Evolutionary conservation across 1,140 invertebrate species (phyloP).

Genomic region (Anastatus disparis): DNA sequence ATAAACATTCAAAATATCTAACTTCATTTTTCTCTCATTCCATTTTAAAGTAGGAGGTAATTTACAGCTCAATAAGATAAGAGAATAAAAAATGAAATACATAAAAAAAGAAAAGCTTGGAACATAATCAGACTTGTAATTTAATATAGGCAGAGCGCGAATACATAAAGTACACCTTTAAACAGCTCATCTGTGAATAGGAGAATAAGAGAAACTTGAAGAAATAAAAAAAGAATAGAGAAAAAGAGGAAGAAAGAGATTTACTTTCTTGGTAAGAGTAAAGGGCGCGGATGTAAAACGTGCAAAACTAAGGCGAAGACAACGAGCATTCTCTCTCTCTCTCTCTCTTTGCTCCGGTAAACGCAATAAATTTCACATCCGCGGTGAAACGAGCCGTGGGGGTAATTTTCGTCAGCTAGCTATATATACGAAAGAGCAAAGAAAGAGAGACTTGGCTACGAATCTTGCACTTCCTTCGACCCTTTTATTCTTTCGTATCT

Average conservation of each 20-base stretch:
- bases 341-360: conserved; percentile 18
- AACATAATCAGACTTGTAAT: no score
- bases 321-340: background rate
- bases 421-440: no score
- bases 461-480: background rate
- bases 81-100: no score
- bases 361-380: conserved; percentile 49
- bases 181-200: no score
- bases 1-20: no score
- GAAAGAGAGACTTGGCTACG: background rate
- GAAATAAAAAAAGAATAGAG: background rate
- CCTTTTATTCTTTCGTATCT: background rate
- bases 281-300: conserved; percentile 31
- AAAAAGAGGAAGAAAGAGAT: conserved; percentile 18
- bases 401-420: conserved; percentile 34
- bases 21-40: no score
- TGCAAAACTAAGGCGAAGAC: background rate
- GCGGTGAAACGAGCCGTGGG: conserved; percentile 39
- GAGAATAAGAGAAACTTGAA: no score
- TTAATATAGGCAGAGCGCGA: no score
- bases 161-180: no score
- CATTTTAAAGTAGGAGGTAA: no score
- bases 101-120: no score
- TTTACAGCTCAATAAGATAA: no score
- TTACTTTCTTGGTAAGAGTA: conserved; percentile 39